Percentiles rank a stretch among this genome's conserved stretches.
Evolutionary conservation across 2,113 vertebrate species (phyloP).

Genomic region (Dipodomys stephensi): DNA sequence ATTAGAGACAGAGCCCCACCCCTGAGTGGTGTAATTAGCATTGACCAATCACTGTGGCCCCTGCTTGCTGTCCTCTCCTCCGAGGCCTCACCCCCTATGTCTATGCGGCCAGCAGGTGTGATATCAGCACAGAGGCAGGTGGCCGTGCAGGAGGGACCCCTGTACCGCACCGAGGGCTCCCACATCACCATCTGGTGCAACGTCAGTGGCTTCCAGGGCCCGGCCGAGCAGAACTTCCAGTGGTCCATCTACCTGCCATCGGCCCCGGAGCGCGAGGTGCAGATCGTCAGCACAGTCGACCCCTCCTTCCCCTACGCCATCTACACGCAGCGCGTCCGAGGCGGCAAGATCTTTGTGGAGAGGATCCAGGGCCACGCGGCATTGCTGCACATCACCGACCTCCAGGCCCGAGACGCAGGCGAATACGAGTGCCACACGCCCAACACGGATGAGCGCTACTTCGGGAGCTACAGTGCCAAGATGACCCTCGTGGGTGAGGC

Average conservation of each 20-base stretch:
- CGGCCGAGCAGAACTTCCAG: conserved; percentile 93
- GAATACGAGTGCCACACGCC: conserved; percentile 90
- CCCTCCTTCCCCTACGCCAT: conserved; percentile 94
- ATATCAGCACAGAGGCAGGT: conserved; percentile 92
- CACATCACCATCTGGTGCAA: conserved; percentile 97
- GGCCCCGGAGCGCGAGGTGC: conserved; percentile 92
- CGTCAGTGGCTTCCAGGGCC: conserved; percentile 92
- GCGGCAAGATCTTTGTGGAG: conserved; percentile 94
- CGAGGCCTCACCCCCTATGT: too few species aligned
- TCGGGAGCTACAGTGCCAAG: conserved; percentile 90
- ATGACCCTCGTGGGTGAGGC: conserved; percentile 94
- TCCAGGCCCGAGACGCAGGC: conserved; percentile 91
- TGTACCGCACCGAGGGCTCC: conserved; percentile 94
- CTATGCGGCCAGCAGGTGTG: conserved; percentile 76
- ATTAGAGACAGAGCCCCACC: background rate
- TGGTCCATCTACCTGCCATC: conserved; percentile 96
- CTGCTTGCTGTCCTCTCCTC: background rate
- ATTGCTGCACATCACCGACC: conserved; percentile 93
- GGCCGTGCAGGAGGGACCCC: conserved; percentile 91
- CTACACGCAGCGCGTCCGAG: conserved; percentile 91
- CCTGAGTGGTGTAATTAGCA: conserved; percentile 69
- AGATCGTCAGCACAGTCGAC: conserved; percentile 95
- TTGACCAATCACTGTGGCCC: conserved; percentile 61
- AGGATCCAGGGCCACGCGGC: conserved; percentile 89
- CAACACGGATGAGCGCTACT: conserved; percentile 76